Evolutionary conservation across 2,888 invertebrate species (phyloP), one percentile per base, ranked within the genome.

Genomic region (Microplitis manilae): DNA sequence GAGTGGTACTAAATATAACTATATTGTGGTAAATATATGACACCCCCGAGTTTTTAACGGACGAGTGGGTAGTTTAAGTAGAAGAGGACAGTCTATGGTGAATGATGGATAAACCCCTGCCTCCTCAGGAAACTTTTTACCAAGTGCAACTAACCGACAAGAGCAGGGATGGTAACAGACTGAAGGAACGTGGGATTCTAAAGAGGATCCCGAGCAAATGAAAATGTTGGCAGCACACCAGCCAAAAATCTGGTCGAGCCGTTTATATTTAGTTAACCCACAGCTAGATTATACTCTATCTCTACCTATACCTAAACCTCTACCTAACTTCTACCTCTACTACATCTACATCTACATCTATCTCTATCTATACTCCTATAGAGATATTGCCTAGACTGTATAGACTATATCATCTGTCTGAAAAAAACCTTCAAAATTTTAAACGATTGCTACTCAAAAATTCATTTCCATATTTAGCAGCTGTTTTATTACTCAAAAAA

Each of bases 181-280:
- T 80, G 79, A 77, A 82, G 79, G 76, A 71, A 73, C 72, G 71
- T 77, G 73, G 73, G 70, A 75, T 65, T 30, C 65, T 65, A 65
- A 30, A 65, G 75, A 76, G 75, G 78, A 81, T 78, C 73, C 76
- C 80, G 79, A 77, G 78, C 80, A 78, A 80, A 78, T 76, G 61
- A 50, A 8, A 67, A 17, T 41, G 67, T 82, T 88, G 88, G 88
- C 89, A 88, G 79, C 73, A 68, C 77, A 87, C 88, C 88, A 89
- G 84, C 81, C 81, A 85, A 50, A 50, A 50, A 86, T 85, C 87
- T 86, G 88, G 87, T 88, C 72, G 76, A 78, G 76, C 75, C 50
- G 73, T 76, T 74, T 78, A 76, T 78, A 73, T 76, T 75, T 75
- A 76, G 75, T 73, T 67, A 69, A 77, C 70, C 80, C 83, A 83